phyloP scores from a whole-genome alignment of 2,888 invertebrate genomes.

The Caenorhabditis angaria region DNA sequence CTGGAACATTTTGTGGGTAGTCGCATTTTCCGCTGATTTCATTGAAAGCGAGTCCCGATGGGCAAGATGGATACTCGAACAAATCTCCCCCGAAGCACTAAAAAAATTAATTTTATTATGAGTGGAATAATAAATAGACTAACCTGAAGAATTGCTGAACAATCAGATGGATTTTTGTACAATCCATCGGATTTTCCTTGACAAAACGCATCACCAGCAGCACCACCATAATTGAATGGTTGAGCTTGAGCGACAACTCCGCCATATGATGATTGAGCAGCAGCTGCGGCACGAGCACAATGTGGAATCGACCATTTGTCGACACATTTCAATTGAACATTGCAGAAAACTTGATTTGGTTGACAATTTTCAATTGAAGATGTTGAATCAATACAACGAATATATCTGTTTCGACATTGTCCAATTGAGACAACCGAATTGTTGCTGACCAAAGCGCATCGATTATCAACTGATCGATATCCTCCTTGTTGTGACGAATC shows the following conservation, averaged over 20 bases:
- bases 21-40: slow-evolving; percentile 59
- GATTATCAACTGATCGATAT: slow-evolving; percentile 8
- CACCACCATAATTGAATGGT: background rate
- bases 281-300: slow-evolving; percentile 9
- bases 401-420: slow-evolving; percentile 25
- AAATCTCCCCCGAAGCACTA: slow-evolving; percentile 60
- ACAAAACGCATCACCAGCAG: slow-evolving; percentile 41
- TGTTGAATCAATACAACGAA: slow-evolving; percentile 19
- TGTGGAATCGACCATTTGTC: slow-evolving; percentile 15
- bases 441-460: slow-evolving; percentile 23
- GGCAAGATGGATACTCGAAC: slow-evolving; percentile 63
- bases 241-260: slow-evolving; percentile 1
- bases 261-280: background rate
- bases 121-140: background rate
- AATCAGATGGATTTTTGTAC: slow-evolving; percentile 60
- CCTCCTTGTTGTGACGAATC: background rate
- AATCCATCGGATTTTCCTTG: slow-evolving; percentile 55
- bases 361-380: slow-evolving; percentile 20
- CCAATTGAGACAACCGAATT: slow-evolving; percentile 19
- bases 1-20: slow-evolving; percentile 58
- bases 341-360: slow-evolving; percentile 19
- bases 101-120: slow-evolving; percentile 18
- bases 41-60: slow-evolving; percentile 61
- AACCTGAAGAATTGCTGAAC: slow-evolving; percentile 52
- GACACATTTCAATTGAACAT: slow-evolving; percentile 19